Evolutionary conservation across 2,113 vertebrate species (phyloP), one percentile per base, ranked within the genome.

Genomic region (Phaethornis superciliosus): DNA sequence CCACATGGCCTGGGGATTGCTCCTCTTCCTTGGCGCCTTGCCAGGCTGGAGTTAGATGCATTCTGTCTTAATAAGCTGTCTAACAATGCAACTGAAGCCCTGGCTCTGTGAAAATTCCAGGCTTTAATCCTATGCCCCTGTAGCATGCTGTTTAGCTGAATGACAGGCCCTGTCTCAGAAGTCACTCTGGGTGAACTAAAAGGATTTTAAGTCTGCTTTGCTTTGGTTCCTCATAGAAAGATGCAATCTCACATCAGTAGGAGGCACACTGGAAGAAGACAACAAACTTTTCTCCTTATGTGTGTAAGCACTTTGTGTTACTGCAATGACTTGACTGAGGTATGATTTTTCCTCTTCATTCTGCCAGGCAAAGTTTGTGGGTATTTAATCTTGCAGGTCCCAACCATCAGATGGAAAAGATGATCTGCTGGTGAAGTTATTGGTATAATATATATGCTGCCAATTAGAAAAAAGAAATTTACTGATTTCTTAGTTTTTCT

Each of bases 351-450:
- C 47, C 47, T 95, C 81, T 90, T 75, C 10, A 15, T 90, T 85
- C 58, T 81, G 68, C 64, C 27, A 46, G 40, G 27, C 76, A 63
- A 65, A 82, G 22, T 64, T 68, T 75, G 35, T 40, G 24, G 42
- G 28, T 40, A 93, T 93, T 91, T 86, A 79, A 76, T 96, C 85
- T 82, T 91, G 56, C 69, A 75, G 94, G 85, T 93, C 91, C 15
- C n/a, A 81, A 44, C 55, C 35, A 46, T 93, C 82, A 90, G 69
- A 92, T 77, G 77, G 80, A 83, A 91, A 95, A 93, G 13, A 88
- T 94, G 82, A 92, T 84, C 69, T 75, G 54, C 72, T 65, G 54
- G 56, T 92, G 85, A 94, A 95, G 80, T 95, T 95, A 92, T 94
- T 93, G 88, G 65, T 94, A 55, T 95, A 95, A 95, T 95, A 62